Conservation (phyloP, 2,888 invertebrate species). For the Spicauda simplicius region DNA sequence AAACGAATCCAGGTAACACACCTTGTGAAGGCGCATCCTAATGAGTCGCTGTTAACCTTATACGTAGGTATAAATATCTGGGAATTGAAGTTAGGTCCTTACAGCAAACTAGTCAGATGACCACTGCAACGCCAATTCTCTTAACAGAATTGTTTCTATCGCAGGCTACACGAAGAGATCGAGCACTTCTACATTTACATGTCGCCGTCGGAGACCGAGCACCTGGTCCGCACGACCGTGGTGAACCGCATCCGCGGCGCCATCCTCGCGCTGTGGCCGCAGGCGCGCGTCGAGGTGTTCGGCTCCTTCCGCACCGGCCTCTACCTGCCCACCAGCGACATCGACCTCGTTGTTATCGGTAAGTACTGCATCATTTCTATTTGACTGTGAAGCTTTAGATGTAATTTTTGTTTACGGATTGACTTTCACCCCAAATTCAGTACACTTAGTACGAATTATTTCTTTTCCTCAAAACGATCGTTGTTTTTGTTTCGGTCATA, state of each 20-base stretch:
- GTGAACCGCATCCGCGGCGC: slow-evolving; percentile 95
- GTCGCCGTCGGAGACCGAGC: slow-evolving; percentile 96
- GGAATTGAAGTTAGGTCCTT: no score
- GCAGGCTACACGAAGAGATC: slow-evolving; percentile 97
- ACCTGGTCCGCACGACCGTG: slow-evolving; percentile 94
- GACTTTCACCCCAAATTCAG: no score
- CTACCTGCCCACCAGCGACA: slow-evolving; percentile 97
- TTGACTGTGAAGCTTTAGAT: no score
- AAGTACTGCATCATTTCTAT: slow-evolving; percentile 46
- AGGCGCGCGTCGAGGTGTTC: slow-evolving; percentile 98
- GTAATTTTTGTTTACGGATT: no score
- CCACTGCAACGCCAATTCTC: neutral
- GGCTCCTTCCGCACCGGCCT: slow-evolving; percentile 99
- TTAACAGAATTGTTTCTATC: slow-evolving; percentile 25
- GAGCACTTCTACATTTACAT: slow-evolving; percentile 98
- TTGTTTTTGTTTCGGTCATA: no score
- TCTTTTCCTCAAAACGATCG: no score
- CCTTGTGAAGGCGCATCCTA: no score
- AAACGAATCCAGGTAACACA: no score
- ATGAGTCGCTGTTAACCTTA: no score
- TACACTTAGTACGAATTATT: no score
- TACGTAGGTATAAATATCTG: no score
- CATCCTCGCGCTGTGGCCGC: slow-evolving; percentile 95
- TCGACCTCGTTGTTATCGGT: slow-evolving; percentile 87
- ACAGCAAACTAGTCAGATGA: no score